These are phyloP conservation scores for Tortricodes alternella DNA, from an alignment of 2,888 invertebrate genomes.

Conservation along the genomic window DNA sequence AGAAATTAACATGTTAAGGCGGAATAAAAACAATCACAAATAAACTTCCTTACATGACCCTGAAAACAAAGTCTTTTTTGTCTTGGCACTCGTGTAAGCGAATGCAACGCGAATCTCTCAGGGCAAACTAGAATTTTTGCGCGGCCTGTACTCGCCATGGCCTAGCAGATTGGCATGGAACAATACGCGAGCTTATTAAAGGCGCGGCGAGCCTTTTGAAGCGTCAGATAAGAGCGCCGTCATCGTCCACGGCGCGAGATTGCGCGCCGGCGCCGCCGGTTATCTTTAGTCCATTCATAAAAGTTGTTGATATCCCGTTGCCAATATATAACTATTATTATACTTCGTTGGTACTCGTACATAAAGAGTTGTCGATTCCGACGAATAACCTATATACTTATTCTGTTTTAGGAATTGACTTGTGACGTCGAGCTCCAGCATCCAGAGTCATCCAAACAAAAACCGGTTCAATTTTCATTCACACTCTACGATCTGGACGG, in stretches of 20 bases:
- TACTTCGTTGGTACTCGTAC: too few species aligned
- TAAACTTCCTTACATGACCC: too few species aligned
- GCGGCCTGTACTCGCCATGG: too few species aligned
- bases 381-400: too few species aligned
- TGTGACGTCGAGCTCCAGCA: conserved; percentile 94
- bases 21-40: too few species aligned
- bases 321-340: conserved; percentile 26
- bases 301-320: conserved; percentile 27
- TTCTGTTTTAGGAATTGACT: conserved; percentile 88
- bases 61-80: too few species aligned
- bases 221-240: conserved; percentile 65
- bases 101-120: too few species aligned
- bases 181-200: conserved; percentile 58
- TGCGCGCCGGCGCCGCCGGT: conserved; percentile 45
- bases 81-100: too few species aligned
- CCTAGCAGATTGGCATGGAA: neutral
- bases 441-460: conserved; percentile 87
- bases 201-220: conserved; percentile 74
- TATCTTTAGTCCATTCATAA: conserved; percentile 41
- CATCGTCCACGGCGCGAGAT: conserved; percentile 30
- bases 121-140: too few species aligned
- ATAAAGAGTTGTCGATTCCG: too few species aligned
- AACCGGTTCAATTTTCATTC: conserved; percentile 90
- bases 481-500: conserved; percentile 96
- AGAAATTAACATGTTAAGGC: too few species aligned